These are phyloP conservation scores for Drosophila simulans DNA, from an alignment of 1,140 invertebrate genomes.

Conservation along the genomic window DNA sequence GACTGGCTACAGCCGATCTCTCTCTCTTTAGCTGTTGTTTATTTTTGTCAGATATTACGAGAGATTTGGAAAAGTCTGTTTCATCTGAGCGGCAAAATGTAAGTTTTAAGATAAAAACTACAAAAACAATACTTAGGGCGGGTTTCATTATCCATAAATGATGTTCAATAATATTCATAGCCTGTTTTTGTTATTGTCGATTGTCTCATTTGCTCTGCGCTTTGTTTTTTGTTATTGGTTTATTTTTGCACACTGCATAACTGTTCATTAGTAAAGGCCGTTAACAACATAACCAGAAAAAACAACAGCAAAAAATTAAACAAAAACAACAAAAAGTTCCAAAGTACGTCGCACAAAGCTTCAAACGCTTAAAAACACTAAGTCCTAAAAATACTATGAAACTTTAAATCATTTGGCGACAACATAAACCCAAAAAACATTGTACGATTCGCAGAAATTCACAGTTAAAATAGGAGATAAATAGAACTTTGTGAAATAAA, in stretches of 20 bases:
- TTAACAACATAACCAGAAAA: slow-evolving; percentile 47
- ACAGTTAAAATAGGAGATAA: not conserved
- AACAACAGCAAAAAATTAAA: slow-evolving; percentile 18
- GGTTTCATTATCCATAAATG: too few relatives aligned
- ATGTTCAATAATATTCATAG: too few relatives aligned
- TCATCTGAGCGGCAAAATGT: not conserved
- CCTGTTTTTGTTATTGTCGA: too few relatives aligned
- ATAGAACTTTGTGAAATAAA: not conserved
- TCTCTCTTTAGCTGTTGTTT: not conserved
- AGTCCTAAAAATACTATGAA: not conserved
- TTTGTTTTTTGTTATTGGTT: slow-evolving; percentile 29
- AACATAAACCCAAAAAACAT: slow-evolving; percentile 10
- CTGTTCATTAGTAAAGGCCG: slow-evolving; percentile 79
- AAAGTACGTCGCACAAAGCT: slow-evolving; percentile 54
- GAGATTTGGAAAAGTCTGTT: not conserved
- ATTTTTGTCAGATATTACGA: not conserved
- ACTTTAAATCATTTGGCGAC: slow-evolving; percentile 3
- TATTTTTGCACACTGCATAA: slow-evolving; percentile 78
- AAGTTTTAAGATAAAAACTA: too few relatives aligned
- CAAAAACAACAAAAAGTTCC: slow-evolving; percentile 45
- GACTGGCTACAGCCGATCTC: slow-evolving; percentile 9
- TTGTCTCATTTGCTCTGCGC: not conserved
- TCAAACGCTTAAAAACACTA: slow-evolving; percentile 13
- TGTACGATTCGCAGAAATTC: too few relatives aligned
- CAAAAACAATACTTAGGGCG: too few relatives aligned